Evolutionary conservation across 2,888 invertebrate genomes (phyloP).

Genomic region (Eristalis pertinax): DNA sequence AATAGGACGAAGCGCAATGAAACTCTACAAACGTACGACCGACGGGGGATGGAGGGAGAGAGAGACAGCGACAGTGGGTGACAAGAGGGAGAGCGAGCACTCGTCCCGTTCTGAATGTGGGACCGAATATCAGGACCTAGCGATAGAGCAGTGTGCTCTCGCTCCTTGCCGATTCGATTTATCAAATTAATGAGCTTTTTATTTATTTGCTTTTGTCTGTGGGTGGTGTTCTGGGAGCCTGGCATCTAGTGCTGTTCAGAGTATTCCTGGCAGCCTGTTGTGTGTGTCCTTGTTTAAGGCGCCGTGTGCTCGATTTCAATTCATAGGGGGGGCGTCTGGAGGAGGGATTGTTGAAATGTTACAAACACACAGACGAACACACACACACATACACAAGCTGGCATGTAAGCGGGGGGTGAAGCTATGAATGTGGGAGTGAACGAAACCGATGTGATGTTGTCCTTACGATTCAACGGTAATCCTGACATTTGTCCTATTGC

Average conservation of each 20-base stretch:
- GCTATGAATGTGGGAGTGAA: background rate
- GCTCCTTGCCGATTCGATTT: constrained; percentile 76
- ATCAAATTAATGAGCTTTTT: constrained; percentile 80
- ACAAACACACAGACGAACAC: constrained; percentile 4
- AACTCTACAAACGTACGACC: constrained; percentile 30
- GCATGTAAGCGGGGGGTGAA: background rate
- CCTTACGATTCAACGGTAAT: constrained; percentile 66
- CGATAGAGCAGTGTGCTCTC: constrained; percentile 38
- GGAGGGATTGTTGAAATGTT: constrained; percentile 37
- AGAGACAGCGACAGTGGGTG: background rate
- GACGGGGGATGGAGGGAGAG: background rate
- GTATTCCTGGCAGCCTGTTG: constrained; percentile 70
- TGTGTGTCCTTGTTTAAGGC: constrained; percentile 68
- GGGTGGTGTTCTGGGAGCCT: constrained; percentile 58
- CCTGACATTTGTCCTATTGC: constrained; percentile 69
- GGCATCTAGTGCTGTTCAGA: constrained; percentile 43
- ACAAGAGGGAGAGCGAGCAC: background rate
- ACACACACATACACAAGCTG: background rate
- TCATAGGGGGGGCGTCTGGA: constrained; percentile 15
- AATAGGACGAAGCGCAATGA: constrained; percentile 70
- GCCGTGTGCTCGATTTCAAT: constrained; percentile 58
- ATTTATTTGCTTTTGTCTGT: constrained; percentile 77
- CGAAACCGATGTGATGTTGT: constrained; percentile 47
- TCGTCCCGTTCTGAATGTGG: constrained; percentile 24
- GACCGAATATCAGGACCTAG: constrained; percentile 25